A percentile compares a stretch with the other conserved stretches of the same genome.
Conservation (phyloP, 2,888 invertebrate species). For the Limnephilus auricula region DNA sequence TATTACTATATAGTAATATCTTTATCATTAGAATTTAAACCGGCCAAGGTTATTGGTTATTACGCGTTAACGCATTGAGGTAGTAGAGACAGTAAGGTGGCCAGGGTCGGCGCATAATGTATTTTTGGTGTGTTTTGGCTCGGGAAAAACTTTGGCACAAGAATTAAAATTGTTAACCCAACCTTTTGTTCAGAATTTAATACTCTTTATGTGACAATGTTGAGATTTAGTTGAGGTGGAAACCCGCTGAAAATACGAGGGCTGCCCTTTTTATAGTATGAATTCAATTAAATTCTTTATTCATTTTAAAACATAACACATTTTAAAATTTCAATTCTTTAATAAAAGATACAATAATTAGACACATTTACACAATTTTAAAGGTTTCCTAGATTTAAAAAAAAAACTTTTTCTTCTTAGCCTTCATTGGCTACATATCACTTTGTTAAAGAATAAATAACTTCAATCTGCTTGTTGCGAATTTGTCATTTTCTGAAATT, state of each 20-base stretch:
- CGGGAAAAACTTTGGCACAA: constrained; percentile 40
- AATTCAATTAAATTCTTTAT: too few relatives aligned
- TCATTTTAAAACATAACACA: too few relatives aligned
- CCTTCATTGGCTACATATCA: too few relatives aligned
- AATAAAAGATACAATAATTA: too few relatives aligned
- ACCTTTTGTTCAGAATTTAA: constrained; percentile 31
- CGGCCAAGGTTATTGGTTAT: background rate
- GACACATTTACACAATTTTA: too few relatives aligned
- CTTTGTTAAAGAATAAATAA: too few relatives aligned
- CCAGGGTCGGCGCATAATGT: constrained; percentile 23
- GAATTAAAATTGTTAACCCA: constrained; percentile 36
- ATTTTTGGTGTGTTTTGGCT: constrained; percentile 16
- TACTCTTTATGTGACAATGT: constrained; percentile 57
- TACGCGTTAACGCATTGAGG: background rate
- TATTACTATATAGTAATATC: background rate
- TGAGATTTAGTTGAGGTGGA: constrained; percentile 13
- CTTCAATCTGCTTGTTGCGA: too few relatives aligned
- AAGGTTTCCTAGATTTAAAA: too few relatives aligned
- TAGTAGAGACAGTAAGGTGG: background rate
- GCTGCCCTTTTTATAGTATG: background rate
- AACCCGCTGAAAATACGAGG: background rate
- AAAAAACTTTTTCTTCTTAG: too few relatives aligned
- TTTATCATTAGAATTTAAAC: background rate
- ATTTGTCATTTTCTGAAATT: too few relatives aligned
- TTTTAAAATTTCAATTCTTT: too few relatives aligned